Conservation (phyloP, 1,140 invertebrate genomes). For the Cyphomyrmex costatus region DNA sequence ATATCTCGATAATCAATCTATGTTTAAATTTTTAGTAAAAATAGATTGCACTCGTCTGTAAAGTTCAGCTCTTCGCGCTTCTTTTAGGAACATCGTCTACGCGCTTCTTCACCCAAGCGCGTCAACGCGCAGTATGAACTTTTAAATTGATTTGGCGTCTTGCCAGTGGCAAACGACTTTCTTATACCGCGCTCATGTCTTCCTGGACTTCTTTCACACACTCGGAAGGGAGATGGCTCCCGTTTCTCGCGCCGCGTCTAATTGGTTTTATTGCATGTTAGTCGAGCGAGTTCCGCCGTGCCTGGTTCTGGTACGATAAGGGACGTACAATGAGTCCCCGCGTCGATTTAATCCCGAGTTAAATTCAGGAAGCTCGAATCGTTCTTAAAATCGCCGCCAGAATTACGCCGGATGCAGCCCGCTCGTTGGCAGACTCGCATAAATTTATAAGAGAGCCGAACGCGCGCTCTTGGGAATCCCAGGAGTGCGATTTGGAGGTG, state of each 20-base stretch:
- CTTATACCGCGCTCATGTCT: slow-evolving; percentile 67
- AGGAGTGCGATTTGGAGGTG: slow-evolving; percentile 42
- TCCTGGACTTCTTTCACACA: slow-evolving; percentile 61
- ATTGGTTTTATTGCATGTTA: slow-evolving; percentile 83
- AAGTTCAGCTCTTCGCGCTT: slow-evolving; percentile 20
- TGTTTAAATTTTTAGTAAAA: slow-evolving; percentile 7
- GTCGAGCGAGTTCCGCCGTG: slow-evolving; percentile 69
- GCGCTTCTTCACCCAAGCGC: slow-evolving; percentile 76
- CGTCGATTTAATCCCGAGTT: slow-evolving; percentile 61
- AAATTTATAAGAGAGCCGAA: slow-evolving; percentile 55
- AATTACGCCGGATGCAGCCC: slow-evolving; percentile 64
- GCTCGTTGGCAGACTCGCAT: slow-evolving; percentile 45
- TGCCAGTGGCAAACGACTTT: slow-evolving; percentile 82
- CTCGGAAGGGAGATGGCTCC: slow-evolving; percentile 29
- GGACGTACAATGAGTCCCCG: slow-evolving; percentile 67
- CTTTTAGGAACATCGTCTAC: slow-evolving; percentile 25
- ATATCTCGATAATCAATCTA: slow-evolving; percentile 19
- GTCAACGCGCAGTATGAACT: slow-evolving; percentile 76
- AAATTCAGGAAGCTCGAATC: slow-evolving; percentile 64
- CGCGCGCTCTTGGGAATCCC: slow-evolving; percentile 33
- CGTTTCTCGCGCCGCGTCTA: slow-evolving; percentile 75
- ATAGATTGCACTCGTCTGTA: background rate
- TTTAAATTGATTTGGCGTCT: slow-evolving; percentile 86
- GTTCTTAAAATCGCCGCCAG: slow-evolving; percentile 68
- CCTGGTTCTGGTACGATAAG: slow-evolving; percentile 73